These are phyloP conservation scores for Tortricodes alternella DNA, from an alignment of 2,888 invertebrate species.

Conservation along the genomic window DNA sequence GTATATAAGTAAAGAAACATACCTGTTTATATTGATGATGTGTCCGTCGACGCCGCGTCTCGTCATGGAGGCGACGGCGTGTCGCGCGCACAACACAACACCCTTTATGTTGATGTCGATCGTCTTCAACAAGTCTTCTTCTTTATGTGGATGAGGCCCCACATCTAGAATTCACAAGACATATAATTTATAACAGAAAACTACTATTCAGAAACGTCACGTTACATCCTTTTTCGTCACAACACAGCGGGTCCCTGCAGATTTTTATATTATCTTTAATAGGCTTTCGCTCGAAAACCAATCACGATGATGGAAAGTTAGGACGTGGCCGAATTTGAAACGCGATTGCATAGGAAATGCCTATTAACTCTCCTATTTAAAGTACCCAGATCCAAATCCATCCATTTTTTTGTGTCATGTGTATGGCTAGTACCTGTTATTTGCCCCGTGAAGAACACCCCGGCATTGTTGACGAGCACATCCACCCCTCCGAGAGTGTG, in stretches of 20 bases:
- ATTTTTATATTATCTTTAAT: too few relatives aligned
- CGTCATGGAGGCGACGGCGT: slow-evolving; percentile 74
- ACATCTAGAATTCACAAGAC: slow-evolving; percentile 38
- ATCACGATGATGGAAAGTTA: too few relatives aligned
- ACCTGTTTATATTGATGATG: slow-evolving; percentile 74
- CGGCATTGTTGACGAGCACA: slow-evolving; percentile 55
- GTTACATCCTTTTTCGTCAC: too few relatives aligned
- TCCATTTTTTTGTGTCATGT: not conserved
- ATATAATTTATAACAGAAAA: not conserved
- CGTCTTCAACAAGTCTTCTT: slow-evolving; percentile 44
- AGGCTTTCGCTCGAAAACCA: too few relatives aligned
- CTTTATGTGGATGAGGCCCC: slow-evolving; percentile 42
- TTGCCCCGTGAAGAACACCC: slow-evolving; percentile 36
- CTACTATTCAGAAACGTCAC: not conserved
- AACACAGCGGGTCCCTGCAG: too few relatives aligned
- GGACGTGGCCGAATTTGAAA: too few relatives aligned
- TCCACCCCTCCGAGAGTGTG: slow-evolving; percentile 44
- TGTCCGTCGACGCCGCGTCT: slow-evolving; percentile 63
- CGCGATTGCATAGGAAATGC: too few relatives aligned
- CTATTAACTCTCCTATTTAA: too few relatives aligned
- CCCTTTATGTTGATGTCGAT: slow-evolving; percentile 76
- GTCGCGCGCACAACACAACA: slow-evolving; percentile 66
- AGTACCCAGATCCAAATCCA: not conserved
- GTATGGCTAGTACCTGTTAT: slow-evolving; percentile 29
- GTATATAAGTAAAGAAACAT: too few relatives aligned